Percentiles rank a stretch among this genome's conserved stretches.
These are phyloP conservation scores for Diplosoma virens DNA, from an alignment of 23 tunicate genomes.

Conservation along the genomic window DNA sequence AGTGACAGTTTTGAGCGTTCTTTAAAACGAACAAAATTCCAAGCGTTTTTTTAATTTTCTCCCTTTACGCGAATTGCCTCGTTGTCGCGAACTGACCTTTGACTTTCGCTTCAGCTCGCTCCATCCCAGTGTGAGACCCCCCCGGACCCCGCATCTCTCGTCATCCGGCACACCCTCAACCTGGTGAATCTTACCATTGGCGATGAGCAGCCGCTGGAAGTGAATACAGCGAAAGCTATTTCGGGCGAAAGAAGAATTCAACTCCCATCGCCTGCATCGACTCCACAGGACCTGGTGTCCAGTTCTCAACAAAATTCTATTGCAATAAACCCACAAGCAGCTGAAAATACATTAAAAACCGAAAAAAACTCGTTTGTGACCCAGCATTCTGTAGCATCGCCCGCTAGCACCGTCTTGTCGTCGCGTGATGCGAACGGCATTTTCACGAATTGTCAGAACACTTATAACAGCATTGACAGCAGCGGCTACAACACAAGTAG, in stretches of 20 bases:
- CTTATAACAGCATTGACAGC: slow-evolving; percentile 92
- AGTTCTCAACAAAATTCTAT: slow-evolving; percentile 1
- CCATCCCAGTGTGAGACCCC: slow-evolving; percentile 78
- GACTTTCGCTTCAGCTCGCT: slow-evolving; percentile 37
- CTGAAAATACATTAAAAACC: neutral
- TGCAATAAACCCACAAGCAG: neutral
- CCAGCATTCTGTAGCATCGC: slow-evolving; percentile 38
- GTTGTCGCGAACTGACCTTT: too few relatives aligned
- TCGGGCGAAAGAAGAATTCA: neutral
- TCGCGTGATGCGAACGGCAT: slow-evolving; percentile 6
- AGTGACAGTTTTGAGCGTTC: too few relatives aligned
- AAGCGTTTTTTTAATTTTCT: too few relatives aligned
- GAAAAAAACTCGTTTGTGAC: neutral
- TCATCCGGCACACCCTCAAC: slow-evolving; percentile 78
- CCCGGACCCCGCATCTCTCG: slow-evolving; percentile 68
- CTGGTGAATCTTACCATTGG: slow-evolving; percentile 65
- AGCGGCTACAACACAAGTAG: slow-evolving; percentile 95
- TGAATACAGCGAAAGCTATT: slow-evolving; percentile 16
- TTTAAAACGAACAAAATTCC: too few relatives aligned
- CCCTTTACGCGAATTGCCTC: too few relatives aligned
- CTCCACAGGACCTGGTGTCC: slow-evolving; percentile 23
- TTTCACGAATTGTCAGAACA: slow-evolving; percentile 66
- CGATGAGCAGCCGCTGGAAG: slow-evolving; percentile 36
- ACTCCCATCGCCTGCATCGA: neutral
- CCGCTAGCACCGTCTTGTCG: slow-evolving; percentile 62